Evolutionary conservation across 2,888 invertebrate species (phyloP).

Genomic region (Eurytoma adleriae): DNA sequence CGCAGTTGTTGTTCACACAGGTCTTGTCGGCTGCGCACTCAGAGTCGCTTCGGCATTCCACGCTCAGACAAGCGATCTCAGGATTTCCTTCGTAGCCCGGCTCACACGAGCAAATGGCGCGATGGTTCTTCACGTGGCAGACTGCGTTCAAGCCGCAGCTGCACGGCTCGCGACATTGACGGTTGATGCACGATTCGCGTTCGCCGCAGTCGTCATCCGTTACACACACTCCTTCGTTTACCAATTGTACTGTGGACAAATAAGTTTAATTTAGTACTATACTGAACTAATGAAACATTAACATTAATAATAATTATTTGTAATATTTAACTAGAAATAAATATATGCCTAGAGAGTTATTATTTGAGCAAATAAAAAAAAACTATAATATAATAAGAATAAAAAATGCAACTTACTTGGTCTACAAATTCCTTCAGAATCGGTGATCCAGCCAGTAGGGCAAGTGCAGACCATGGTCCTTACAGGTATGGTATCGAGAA

Average conservation of each 20-base stretch:
- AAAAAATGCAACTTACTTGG: constrained; percentile 75
- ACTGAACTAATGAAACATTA: background rate
- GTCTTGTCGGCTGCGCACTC: constrained; percentile 91
- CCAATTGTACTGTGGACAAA: constrained; percentile 78
- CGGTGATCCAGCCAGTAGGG: constrained; percentile 89
- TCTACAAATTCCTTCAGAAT: constrained; percentile 87
- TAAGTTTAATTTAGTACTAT: background rate
- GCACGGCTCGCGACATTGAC: constrained; percentile 91
- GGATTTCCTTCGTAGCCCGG: constrained; percentile 93
- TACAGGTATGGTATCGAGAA: constrained; percentile 90
- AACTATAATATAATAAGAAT: background rate
- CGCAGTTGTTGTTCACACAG: constrained; percentile 90
- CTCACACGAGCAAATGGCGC: constrained; percentile 91
- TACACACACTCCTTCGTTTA: constrained; percentile 82
- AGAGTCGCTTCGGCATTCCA: constrained; percentile 89
- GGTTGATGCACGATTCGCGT: constrained; percentile 89
- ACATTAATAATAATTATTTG: too few relatives aligned
- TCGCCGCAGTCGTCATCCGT: constrained; percentile 87
- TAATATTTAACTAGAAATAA: too few relatives aligned
- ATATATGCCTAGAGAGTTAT: background rate
- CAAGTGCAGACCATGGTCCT: constrained; percentile 93
- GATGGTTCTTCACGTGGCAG: constrained; percentile 89
- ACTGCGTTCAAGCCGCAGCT: constrained; percentile 91
- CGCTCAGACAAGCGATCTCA: constrained; percentile 86
- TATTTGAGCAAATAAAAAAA: background rate